Percentiles rank a stretch among this genome's conserved stretches.
These are phyloP conservation scores for Polymixis lichenea DNA, from an alignment of 2,888 invertebrate genomes.

Conservation along the genomic window DNA sequence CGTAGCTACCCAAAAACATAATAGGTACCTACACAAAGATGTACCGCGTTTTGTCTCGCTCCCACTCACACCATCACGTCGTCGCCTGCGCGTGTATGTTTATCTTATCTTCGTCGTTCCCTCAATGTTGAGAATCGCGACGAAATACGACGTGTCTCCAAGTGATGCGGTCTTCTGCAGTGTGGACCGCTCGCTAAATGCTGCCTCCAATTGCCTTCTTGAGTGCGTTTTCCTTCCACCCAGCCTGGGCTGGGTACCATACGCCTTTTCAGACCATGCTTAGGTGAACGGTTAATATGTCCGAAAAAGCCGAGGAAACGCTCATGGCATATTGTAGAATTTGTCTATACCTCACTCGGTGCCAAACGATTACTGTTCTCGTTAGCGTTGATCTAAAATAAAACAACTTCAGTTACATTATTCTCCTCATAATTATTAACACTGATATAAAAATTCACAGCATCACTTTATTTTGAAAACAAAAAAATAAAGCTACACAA, in stretches of 20 bases:
- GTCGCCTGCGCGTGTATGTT: too few relatives aligned
- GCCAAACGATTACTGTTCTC: not conserved
- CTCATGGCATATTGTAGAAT: not conserved
- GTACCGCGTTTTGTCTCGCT: too few relatives aligned
- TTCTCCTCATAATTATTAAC: not conserved
- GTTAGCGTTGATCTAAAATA: not conserved
- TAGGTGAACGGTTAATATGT: not conserved
- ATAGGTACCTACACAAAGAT: too few relatives aligned
- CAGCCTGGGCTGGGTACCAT: too few relatives aligned
- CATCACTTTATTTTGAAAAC: not conserved
- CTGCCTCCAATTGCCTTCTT: too few relatives aligned
- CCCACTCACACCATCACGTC: too few relatives aligned
- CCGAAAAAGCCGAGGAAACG: not conserved
- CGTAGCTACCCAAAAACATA: too few relatives aligned
- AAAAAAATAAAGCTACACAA: constrained; percentile 3
- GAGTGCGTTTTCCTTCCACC: too few relatives aligned
- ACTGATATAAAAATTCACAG: constrained; percentile 11
- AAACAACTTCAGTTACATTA: not conserved
- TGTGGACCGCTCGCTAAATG: too few relatives aligned
- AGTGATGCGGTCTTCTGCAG: too few relatives aligned
- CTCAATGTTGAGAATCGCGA: too few relatives aligned
- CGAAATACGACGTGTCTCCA: too few relatives aligned
- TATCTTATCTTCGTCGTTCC: not conserved
- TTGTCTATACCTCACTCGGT: not conserved
- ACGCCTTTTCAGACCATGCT: not conserved